phyloP scores from a whole-genome alignment of 1,140 invertebrate species.

The Pollicipes pollicipes region DNA sequence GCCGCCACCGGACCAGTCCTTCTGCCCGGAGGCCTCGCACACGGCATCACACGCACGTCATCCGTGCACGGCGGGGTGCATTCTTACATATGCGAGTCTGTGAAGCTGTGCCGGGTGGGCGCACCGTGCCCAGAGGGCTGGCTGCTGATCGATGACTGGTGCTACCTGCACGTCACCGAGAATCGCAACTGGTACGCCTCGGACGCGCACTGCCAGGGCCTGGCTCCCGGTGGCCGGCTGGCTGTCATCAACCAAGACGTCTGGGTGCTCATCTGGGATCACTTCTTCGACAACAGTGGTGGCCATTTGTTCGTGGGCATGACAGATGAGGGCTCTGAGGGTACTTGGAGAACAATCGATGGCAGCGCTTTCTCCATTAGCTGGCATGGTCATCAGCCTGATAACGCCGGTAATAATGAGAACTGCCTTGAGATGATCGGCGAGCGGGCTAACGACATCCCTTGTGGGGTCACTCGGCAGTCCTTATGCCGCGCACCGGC shows the following conservation, averaged over 20 bases:
- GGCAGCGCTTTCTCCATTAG: neutral
- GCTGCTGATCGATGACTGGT: neutral
- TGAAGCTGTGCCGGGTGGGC: neutral
- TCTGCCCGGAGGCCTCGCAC: neutral
- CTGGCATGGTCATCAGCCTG: neutral
- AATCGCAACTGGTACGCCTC: neutral
- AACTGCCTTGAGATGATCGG: neutral
- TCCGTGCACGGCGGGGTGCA: constrained; percentile 14
- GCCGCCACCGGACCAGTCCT: neutral
- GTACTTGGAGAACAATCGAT: neutral
- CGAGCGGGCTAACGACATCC: neutral
- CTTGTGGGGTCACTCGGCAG: neutral
- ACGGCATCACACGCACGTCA: neutral
- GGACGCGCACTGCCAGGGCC: neutral
- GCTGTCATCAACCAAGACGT: neutral
- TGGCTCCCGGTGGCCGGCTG: neutral
- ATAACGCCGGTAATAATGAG: neutral
- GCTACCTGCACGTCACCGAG: neutral
- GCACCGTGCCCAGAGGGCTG: neutral
- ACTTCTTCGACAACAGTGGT: neutral
- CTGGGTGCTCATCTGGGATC: neutral
- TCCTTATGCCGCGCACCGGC: neutral
- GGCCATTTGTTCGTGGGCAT: neutral
- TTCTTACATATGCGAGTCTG: neutral
- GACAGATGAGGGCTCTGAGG: neutral